Evolutionary conservation across 2,888 invertebrate genomes (phyloP).

Genomic region (Drosophila mulleri): DNA sequence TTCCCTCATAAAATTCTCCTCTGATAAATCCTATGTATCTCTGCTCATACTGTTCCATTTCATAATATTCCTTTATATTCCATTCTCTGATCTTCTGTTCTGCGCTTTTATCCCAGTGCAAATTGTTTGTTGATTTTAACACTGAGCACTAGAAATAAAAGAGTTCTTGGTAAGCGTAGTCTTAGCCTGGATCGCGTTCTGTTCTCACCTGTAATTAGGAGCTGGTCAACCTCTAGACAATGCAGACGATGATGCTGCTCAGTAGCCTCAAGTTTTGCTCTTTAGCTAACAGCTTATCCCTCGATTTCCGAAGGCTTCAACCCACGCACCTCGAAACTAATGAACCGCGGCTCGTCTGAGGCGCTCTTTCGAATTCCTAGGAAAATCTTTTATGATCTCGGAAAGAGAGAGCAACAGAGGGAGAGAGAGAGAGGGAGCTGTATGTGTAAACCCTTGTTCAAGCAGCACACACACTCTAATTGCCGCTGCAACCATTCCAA

Average conservation of each 20-base stretch:
- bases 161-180: constrained; percentile 48
- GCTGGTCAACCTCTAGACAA: constrained; percentile 50
- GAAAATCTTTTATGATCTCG: constrained; percentile 71
- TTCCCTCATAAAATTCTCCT: too few relatives aligned
- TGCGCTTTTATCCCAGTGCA: neutral
- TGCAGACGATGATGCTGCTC: constrained; percentile 30
- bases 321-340: constrained; percentile 71
- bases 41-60: neutral
- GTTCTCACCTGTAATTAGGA: constrained; percentile 50
- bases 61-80: neutral
- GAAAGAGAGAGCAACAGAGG: too few relatives aligned
- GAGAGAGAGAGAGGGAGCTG: constrained; percentile 16
- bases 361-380: constrained; percentile 48
- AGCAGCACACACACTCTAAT: constrained; percentile 65
- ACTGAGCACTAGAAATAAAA: constrained; percentile 29
- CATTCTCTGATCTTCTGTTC: neutral
- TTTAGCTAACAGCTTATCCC: constrained; percentile 36
- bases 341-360: constrained; percentile 44
- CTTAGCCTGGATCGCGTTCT: constrained; percentile 24
- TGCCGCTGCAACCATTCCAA: constrained; percentile 56
- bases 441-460: constrained; percentile 40
- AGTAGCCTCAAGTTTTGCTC: constrained; percentile 34
- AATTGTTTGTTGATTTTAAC: constrained; percentile 65
- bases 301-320: constrained; percentile 7
- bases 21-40: neutral